phyloP scores from a whole-genome alignment of 2,888 invertebrate genomes.

The Drosophila testacea region DNA sequence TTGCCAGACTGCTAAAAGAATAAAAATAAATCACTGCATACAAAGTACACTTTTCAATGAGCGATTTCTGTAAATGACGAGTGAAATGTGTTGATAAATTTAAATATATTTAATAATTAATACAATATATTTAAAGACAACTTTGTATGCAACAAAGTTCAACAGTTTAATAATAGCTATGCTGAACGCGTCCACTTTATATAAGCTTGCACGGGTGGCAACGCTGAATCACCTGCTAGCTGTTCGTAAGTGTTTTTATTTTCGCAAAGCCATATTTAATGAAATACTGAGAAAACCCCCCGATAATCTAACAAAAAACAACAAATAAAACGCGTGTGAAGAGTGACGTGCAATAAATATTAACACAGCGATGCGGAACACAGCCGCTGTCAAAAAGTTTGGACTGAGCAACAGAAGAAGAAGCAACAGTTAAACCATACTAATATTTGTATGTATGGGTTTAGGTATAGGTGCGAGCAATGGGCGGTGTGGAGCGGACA shows the following conservation, averaged over 20 bases:
- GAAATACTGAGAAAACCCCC: conserved; percentile 8
- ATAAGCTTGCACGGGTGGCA: conserved; percentile 34
- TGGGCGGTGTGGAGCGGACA: conserved; percentile 41
- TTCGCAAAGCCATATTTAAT: conserved; percentile 41
- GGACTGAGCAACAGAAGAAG: conserved; percentile 52
- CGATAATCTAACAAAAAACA: conserved; percentile 4
- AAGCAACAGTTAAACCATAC: conserved; percentile 59
- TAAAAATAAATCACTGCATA: not conserved
- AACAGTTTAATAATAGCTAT: not conserved
- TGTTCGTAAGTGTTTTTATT: conserved; percentile 46
- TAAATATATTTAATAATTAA: not conserved
- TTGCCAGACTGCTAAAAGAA: conserved; percentile 33
- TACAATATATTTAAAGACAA: not conserved
- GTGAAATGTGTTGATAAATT: not conserved
- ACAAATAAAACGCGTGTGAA: conserved; percentile 4
- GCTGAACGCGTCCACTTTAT: conserved; percentile 34
- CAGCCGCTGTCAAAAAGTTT: conserved; percentile 1
- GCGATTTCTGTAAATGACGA: not conserved
- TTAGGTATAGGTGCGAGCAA: conserved; percentile 30
- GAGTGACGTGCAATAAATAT: conserved; percentile 7
- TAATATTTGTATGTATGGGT: conserved; percentile 15
- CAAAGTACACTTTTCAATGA: not conserved
- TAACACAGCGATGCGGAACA: conserved; percentile 19
- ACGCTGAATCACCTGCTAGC: conserved; percentile 51
- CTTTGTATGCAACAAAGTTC: not conserved